A percentile compares a stretch with the other conserved stretches of the same genome.
Conservation (phyloP, 2,888 invertebrate genomes). For the Limulus polyphemus region DNA sequence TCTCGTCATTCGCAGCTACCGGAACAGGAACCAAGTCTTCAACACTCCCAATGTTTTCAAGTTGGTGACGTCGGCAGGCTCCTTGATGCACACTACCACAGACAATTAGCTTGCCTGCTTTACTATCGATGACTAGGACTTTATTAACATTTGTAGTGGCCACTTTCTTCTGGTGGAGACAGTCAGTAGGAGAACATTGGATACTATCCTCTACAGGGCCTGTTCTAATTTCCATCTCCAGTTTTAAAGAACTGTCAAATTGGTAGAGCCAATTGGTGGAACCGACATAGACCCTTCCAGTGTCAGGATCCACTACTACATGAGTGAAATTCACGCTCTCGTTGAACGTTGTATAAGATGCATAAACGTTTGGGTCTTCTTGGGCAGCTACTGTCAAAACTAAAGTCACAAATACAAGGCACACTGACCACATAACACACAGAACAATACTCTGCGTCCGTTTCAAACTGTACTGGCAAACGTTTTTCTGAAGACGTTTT, state of each 20-base stretch:
- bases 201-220: conserved; percentile 82
- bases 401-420: no score
- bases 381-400: no score
- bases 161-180: conserved; percentile 46
- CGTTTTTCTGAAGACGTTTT: no score
- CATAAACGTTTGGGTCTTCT: conserved; percentile 7
- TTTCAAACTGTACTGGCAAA: no score
- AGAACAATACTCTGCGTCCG: no score
- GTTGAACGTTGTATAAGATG: conserved; percentile 20
- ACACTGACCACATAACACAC: no score
- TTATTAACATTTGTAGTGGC: conserved; percentile 75
- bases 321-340: conserved; percentile 36
- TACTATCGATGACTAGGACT: conserved; percentile 70
- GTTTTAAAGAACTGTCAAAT: conserved; percentile 55
- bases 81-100: conserved; percentile 85
- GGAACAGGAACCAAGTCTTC: conserved; percentile 66
- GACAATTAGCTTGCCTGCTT: conserved; percentile 62
- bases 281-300: conserved; percentile 64
- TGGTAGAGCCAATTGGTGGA: conserved; percentile 75
- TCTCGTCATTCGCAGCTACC: conserved; percentile 81
- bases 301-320: conserved; percentile 36
- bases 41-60: conserved; percentile 59
- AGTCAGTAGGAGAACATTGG: conserved; percentile 75
- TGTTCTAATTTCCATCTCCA: conserved; percentile 59
- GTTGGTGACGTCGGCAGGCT: conserved; percentile 70